Base-by-base conservation (phyloP, 2,888 invertebrate species). In the Automeris io region DNA sequence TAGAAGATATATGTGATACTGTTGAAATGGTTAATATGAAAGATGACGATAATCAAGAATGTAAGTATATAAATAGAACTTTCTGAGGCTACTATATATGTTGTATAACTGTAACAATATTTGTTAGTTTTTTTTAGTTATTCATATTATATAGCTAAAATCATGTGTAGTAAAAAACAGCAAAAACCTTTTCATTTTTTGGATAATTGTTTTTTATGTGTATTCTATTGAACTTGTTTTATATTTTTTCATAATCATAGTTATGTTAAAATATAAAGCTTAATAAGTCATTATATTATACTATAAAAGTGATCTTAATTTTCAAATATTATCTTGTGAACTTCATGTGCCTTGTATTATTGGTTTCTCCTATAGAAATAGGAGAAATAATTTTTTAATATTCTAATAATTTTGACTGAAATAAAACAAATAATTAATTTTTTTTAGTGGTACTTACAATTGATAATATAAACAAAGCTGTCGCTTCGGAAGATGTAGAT, bases 1-100 rank as follows among this genome's bases (percentile, higher is more conserved):
- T 91, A 43, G 88, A 87, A 50, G 92, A 92, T 58, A 89, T 93
- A 42, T 90, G 91, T 54, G 90, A 90, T 43, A 88, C 90, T 36
- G 79, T 93, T 33, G 90, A 91, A 46, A 79, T 89, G 64, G 90
- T 92, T 1, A 92, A 93, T 58, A 69, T 88, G 45, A 88, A 88
- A 46, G 88, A 90, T 60, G 90, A 90, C 54, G 87, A 89, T 49
- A 85, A 83, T 67, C 88, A 91, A 51, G 86, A 85, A 60, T 61
- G 87, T 87, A 68, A 76, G 86, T 77, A 47, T 37, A 11, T 9
- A 21, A 29, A 5, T 39, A n/a, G 31, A 18, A 18, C n/a, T n/a
- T n/a, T n/a, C n/a, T n/a, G n/a, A n/a, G n/a, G n/a, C n/a, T n/a
- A n/a, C n/a, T n/a, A n/a, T n/a, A 16, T 35, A 2, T 29, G 24